Conservation (phyloP, 2,888 invertebrate genomes). For the Epinotia ramella region DNA sequence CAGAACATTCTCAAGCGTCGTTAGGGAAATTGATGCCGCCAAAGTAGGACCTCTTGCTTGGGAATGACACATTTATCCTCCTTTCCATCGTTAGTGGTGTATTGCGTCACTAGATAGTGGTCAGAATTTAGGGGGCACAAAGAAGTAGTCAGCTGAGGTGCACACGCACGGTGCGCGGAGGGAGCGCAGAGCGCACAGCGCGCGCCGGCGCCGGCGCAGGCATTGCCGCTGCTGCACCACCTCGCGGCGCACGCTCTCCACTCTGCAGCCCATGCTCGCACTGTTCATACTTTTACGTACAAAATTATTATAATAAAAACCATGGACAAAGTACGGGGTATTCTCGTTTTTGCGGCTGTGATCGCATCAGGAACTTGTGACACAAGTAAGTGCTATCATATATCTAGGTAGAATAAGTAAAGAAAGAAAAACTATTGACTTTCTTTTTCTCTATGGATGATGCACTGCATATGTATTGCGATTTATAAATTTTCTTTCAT, state of each 20-base stretch:
- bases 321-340: constrained; percentile 70
- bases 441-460: constrained; percentile 20
- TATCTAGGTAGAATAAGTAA: constrained; percentile 53
- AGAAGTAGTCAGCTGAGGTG: neutral
- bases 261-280: neutral
- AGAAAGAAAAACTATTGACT: constrained; percentile 56
- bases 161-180: neutral
- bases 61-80: no score
- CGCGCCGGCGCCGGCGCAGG: constrained; percentile 46
- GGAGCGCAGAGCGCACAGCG: neutral
- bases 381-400: constrained; percentile 71
- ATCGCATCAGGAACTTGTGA: constrained; percentile 69
- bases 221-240: constrained; percentile 72
- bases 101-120: no score
- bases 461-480: neutral
- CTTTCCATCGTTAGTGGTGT: no score
- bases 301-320: constrained; percentile 51
- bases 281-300: constrained; percentile 12
- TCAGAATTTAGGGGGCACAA: neutral
- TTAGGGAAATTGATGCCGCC: no score
- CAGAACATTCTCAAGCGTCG: no score
- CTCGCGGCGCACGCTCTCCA: constrained; percentile 64
- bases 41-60: no score
- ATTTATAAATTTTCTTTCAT: neutral
- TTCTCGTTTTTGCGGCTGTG: constrained; percentile 66